phyloP scores from a whole-genome alignment of 2,888 invertebrate genomes.

The Onchidella celtica region DNA sequence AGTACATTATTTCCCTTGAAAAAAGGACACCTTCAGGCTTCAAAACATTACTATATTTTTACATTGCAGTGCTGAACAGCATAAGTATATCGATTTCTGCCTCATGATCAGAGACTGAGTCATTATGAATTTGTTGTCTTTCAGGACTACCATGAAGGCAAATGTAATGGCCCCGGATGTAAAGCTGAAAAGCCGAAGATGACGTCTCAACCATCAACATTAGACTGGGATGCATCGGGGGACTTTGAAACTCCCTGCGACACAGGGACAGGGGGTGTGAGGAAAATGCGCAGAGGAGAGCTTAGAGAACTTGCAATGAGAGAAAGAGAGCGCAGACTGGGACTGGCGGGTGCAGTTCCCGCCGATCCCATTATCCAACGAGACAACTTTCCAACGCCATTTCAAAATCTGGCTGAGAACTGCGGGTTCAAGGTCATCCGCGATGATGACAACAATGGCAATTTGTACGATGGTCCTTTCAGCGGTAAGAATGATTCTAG shows the following conservation, averaged over 20 bases:
- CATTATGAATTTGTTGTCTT: too few relatives aligned
- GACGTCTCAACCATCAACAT: not conserved
- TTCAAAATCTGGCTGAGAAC: constrained; percentile 26
- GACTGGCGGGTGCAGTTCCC: not conserved
- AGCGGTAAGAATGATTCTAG: not conserved
- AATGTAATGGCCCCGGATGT: not conserved
- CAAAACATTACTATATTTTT: too few relatives aligned
- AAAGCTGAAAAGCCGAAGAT: not conserved
- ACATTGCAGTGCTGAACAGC: too few relatives aligned
- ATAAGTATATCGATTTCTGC: too few relatives aligned
- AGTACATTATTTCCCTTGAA: too few relatives aligned
- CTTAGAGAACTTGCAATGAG: not conserved
- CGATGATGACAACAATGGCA: not conserved
- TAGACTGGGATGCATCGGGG: not conserved
- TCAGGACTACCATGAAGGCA: too few relatives aligned
- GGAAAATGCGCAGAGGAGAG: not conserved
- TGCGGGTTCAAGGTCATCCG: constrained; percentile 39
- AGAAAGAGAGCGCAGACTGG: not conserved
- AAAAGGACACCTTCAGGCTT: too few relatives aligned
- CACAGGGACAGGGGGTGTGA: not conserved
- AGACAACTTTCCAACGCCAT: not conserved
- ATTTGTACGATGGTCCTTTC: not conserved
- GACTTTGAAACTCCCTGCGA: not conserved
- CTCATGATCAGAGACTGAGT: too few relatives aligned
- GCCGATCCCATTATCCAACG: not conserved